Base-by-base conservation (phyloP, 2,797 vertebrate species). In the Brotula barbata region DNA sequence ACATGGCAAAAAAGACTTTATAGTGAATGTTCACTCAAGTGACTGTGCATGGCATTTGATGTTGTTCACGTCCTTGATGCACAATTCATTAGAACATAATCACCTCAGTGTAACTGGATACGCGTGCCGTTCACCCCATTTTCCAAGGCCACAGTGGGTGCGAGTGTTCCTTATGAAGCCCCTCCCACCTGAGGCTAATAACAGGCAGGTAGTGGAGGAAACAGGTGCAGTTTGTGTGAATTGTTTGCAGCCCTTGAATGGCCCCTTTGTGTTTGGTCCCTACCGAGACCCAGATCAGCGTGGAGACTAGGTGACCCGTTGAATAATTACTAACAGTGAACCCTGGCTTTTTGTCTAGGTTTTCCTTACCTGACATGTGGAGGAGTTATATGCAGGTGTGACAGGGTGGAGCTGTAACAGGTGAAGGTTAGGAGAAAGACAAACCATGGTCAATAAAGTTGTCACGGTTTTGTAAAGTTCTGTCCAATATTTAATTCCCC, bases 211-310 rank as follows among this genome's bases (percentile, higher is more conserved):
- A 51, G 60, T 54, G 59, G 64, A 55, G 64, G 57, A 76, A 87
- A 86, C 89, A 90, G 89, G 89, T 90, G 88, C 79, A 64, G 65
- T 71, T 71, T 82, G 70, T 80, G 52, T 28, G 65, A 61, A 72
- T 56, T 71, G 61, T 70, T 83, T 64, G 56, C 50, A 51, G 58
- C 53, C 63, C 22, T 57, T 88, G 77, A 88, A 89, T 87, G 71
- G 68, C 61, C 45, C 75, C 84, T 83, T 85, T 90, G 87, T 90
- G 44, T 42, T 48, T 53, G 47, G 71, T 36, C 53, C 36, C 47
- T 57, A 21, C 47, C 31, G 22, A 53, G 48, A 67, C 33, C 37
- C 51, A 33, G n/a, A 58, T 19, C 54, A 59, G 49, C 34, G 52
- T 49, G 54, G 50, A 62, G 62, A 82, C 72, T 52, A 77, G 71